phyloP scores from a whole-genome alignment of 2,888 invertebrate species.

The Cosmopolites sordidus region DNA sequence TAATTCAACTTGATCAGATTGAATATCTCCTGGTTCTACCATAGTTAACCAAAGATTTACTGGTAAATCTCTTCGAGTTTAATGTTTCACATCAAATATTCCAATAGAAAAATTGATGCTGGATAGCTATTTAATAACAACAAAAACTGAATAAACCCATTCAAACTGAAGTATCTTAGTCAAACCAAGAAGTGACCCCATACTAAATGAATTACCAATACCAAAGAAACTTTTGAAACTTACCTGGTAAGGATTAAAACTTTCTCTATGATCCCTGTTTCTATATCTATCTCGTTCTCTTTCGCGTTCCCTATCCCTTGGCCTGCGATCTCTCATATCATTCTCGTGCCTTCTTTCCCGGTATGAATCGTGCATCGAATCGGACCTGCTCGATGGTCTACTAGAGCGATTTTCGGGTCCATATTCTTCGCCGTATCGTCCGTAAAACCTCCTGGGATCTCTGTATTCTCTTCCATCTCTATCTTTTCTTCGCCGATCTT shows the following conservation, averaged over 20 bases:
- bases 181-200: too few relatives aligned
- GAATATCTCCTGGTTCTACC: too few relatives aligned
- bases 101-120: too few relatives aligned
- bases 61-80: too few relatives aligned
- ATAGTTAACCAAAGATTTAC: too few relatives aligned
- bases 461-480: conserved; percentile 31
- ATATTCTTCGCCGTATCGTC: conserved; percentile 45
- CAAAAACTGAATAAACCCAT: too few relatives aligned
- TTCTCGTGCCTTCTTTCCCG: conserved; percentile 42
- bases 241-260: conserved; percentile 45
- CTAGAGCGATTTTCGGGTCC: conserved; percentile 38
- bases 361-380: conserved; percentile 46
- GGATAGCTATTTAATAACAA: too few relatives aligned
- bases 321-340: conserved; percentile 41
- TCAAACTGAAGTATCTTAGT: too few relatives aligned
- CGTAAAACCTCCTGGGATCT: conserved; percentile 33
- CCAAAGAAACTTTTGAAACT: not conserved
- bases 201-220: too few relatives aligned
- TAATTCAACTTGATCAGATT: too few relatives aligned
- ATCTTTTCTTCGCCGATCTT: conserved; percentile 46
- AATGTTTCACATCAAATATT: too few relatives aligned
- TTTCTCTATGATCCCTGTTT: conserved; percentile 41
- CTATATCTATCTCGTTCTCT: conserved; percentile 40
- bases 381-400: conserved; percentile 47
- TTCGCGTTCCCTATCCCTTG: conserved; percentile 36